These are phyloP conservation scores for Empis livida DNA, from an alignment of 2,888 invertebrate species.

Conservation along the genomic window DNA sequence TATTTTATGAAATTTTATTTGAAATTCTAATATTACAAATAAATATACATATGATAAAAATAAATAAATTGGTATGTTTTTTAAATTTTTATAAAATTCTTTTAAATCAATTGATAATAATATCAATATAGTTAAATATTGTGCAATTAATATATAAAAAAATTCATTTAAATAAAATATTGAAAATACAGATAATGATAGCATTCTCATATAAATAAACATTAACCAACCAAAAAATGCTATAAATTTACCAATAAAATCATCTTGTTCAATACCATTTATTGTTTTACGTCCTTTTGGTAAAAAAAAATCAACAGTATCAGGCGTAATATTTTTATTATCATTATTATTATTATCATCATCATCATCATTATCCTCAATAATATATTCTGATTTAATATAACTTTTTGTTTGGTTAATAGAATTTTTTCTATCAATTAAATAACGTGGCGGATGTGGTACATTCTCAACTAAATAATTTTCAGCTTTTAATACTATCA, in stretches of 20 bases:
- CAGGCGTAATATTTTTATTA: neutral
- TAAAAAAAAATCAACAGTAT: conserved; percentile 30
- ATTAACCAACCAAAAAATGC: conserved; percentile 66
- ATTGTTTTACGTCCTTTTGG: conserved; percentile 39
- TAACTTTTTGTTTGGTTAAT: no score
- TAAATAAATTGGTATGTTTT: conserved; percentile 46
- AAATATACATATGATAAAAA: conserved; percentile 62
- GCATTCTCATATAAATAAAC: conserved; percentile 56
- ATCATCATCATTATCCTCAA: neutral
- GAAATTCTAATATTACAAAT: conserved; percentile 66
- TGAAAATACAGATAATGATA: conserved; percentile 55
- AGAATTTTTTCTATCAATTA: conserved; percentile 34
- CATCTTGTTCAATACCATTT: conserved; percentile 61
- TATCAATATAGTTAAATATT: conserved; percentile 52
- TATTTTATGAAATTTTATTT: conserved; percentile 52
- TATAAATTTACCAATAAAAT: conserved; percentile 52
- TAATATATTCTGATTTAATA: no score
- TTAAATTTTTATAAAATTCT: conserved; percentile 25
- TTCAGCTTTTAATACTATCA: conserved; percentile 44
- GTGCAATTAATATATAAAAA: conserved; percentile 44
- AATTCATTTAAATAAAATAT: conserved; percentile 51
- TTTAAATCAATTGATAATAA: conserved; percentile 49
- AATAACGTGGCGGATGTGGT: conserved; percentile 37
- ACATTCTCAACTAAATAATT: conserved; percentile 40
- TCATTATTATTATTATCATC: conserved; percentile 3